These are phyloP conservation scores for Streptopelia turtur DNA, from an alignment of 2,797 vertebrate species.

Conservation along the genomic window DNA sequence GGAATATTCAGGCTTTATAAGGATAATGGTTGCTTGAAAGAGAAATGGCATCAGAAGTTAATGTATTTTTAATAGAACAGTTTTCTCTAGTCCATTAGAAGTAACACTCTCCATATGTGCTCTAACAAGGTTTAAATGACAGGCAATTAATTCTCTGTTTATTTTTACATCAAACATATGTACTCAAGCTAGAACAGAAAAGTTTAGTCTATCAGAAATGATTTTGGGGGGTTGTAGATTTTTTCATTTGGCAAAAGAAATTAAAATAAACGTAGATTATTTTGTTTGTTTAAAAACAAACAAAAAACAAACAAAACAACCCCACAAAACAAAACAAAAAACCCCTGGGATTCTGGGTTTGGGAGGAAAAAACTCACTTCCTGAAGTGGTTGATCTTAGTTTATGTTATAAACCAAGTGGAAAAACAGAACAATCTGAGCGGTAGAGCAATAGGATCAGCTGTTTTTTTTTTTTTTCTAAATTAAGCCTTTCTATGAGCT, in stretches of 20 bases:
- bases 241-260: conserved; percentile 45
- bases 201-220: conserved; percentile 11
- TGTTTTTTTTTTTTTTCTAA: not conserved
- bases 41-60: not conserved
- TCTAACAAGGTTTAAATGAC: not conserved
- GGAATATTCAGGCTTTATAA: not conserved
- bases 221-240: not conserved
- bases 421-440: conserved; percentile 28
- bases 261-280: not conserved
- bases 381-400: conserved; percentile 49
- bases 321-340: too few relatives aligned
- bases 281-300: not conserved
- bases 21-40: not conserved
- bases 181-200: conserved; percentile 27
- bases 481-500: conserved; percentile 13
- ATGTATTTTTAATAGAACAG: not conserved
- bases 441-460: not conserved
- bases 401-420: conserved; percentile 9
- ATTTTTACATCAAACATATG: conserved; percentile 44
- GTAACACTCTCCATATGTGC: not conserved
- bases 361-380: conserved; percentile 18
- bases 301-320: too few relatives aligned
- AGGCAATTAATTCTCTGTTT: conserved; percentile 17
- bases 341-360: not conserved
- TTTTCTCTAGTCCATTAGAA: not conserved